Conservation (phyloP, 1,140 invertebrate species). For the Atta cephalotes region DNA sequence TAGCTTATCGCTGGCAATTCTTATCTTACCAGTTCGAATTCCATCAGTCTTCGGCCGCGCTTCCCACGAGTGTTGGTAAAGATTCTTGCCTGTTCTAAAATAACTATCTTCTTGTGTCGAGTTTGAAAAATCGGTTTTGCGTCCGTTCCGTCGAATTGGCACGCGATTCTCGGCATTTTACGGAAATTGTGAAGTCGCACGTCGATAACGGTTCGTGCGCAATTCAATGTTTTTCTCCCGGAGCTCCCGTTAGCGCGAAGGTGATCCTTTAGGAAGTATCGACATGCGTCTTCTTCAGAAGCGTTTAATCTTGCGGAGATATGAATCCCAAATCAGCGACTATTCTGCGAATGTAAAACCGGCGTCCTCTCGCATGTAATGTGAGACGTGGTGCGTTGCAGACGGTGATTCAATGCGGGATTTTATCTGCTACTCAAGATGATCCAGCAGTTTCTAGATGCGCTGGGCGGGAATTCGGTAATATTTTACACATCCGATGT, state of each 20-base stretch:
- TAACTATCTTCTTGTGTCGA: background rate
- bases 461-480: constrained; percentile 73
- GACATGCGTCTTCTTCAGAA: background rate
- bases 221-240: background rate
- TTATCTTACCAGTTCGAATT: constrained; percentile 69
- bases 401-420: constrained; percentile 26
- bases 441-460: constrained; percentile 73
- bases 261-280: constrained; percentile 3
- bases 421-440: constrained; percentile 38
- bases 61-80: background rate
- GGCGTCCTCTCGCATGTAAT: background rate
- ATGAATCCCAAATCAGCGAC: background rate
- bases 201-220: background rate
- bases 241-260: constrained; percentile 5
- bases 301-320: constrained; percentile 13
- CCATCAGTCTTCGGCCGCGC: constrained; percentile 27
- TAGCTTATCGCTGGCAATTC: constrained; percentile 66
- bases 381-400: constrained; percentile 24
- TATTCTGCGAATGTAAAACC: background rate
- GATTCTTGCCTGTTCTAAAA: background rate
- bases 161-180: background rate
- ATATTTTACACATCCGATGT: background rate
- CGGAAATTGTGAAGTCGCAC: constrained; percentile 1
- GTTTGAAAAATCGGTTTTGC: background rate
- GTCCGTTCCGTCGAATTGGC: background rate